Evolutionary conservation across 2,797 vertebrate genomes (phyloP), one percentile per base, ranked within the genome.

Genomic region (Enteromius viviparus): DNA sequence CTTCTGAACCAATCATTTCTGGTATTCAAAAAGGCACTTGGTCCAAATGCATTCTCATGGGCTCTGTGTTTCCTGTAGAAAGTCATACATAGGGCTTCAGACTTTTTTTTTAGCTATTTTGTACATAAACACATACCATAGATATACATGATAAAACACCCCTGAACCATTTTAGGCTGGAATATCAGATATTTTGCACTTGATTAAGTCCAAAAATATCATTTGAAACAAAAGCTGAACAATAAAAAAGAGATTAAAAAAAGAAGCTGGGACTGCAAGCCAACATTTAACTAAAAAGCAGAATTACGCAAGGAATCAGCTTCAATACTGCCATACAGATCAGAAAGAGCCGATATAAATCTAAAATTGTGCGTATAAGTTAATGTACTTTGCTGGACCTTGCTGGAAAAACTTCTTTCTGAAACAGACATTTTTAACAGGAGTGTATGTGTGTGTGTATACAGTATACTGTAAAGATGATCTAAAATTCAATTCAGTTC

Each of bases 1-100:
- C 21, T 78, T 49, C 32, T 62, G 76, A 34, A 62, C 78, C 76
- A 72, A 72, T 68, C 76, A 84, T 84, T 32, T 72, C n/a, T 72
- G 82, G 55, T 64, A 84, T 78, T 64, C 68, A 72, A 45, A 66
- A 6, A 23, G 14, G 32, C 17, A 42, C 55, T 55, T 26, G n/a
- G 74, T 47, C 51, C 64, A 76, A 83, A 69, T 77, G 51, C 19
- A 21, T 23, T 76, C 64, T 17, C 37, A 45, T 23, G 51, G 64
- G 62, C 37, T 53, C 2, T 29, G 60, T 55, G n/a, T 45, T 62
- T 77, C 40, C 55, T 62, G 15, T 45, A 76, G 37, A 76, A 60
- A 62, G 55, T 60, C 23, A 76, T 60, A 12, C 75, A 62, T 45
- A 29, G 23, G 6, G 34, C 2, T 29, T 26, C 34, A 3, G 12